These are phyloP conservation scores for Denticeps clupeoides DNA, from an alignment of 2,797 vertebrate genomes.

Conservation along the genomic window DNA sequence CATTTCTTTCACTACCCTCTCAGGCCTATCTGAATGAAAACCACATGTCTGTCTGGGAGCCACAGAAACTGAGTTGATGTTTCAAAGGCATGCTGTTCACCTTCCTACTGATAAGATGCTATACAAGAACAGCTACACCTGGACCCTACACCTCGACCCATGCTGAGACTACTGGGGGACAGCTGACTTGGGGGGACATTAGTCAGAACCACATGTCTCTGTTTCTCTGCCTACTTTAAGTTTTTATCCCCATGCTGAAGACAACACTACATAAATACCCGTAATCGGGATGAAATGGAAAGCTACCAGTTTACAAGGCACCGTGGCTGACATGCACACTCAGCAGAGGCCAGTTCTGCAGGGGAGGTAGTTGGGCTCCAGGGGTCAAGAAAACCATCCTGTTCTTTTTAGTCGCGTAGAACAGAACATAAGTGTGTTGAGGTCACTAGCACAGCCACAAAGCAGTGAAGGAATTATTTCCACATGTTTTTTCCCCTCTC, in stretches of 20 bases:
- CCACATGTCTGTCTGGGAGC: not conserved
- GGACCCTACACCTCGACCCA: not conserved
- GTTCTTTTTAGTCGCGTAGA: no score
- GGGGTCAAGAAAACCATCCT: no score
- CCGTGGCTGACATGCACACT: no score
- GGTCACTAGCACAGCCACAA: no score
- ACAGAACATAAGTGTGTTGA: no score
- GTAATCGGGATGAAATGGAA: not conserved
- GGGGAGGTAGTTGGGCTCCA: no score
- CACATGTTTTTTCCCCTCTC: no score
- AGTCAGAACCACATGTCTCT: not conserved
- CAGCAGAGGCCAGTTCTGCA: no score
- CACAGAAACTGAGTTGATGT: not conserved
- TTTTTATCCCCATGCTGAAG: not conserved
- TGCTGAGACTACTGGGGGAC: no score
- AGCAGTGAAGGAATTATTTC: no score
- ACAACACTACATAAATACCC: no score
- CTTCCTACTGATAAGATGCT: slow-evolving; percentile 6
- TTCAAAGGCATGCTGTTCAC: not conserved
- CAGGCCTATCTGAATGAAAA: not conserved
- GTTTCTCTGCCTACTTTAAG: not conserved
- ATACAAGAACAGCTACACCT: not conserved
- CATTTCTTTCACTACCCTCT: no score
- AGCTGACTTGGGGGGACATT: not conserved
- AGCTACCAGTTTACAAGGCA: not conserved